These are phyloP conservation scores for Capreolus pygargus DNA, from an alignment of 2,113 vertebrate species.

Conservation along the genomic window DNA sequence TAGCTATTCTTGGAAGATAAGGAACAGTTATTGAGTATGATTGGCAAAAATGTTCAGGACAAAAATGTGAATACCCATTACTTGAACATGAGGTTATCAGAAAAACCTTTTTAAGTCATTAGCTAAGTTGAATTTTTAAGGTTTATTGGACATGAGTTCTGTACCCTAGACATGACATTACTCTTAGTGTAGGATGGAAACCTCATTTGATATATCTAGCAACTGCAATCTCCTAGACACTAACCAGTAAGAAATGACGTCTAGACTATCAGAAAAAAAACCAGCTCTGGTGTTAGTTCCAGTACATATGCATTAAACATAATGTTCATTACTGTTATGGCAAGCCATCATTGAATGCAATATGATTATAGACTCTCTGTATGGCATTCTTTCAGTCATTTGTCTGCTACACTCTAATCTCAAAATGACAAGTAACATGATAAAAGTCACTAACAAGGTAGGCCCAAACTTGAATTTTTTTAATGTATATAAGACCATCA, in stretches of 20 bases:
- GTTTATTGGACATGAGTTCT: background rate
- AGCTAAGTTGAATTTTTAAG: background rate
- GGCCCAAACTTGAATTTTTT: background rate
- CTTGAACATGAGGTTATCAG: background rate
- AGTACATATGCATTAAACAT: rapidly evolving
- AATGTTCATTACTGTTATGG: background rate
- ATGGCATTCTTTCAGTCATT: background rate
- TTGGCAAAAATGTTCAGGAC: background rate
- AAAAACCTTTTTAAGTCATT: background rate
- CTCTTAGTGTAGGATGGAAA: background rate
- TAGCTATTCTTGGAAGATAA: background rate
- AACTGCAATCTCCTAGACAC: background rate
- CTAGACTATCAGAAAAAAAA: background rate
- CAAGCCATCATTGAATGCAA: background rate
- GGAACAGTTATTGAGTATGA: background rate
- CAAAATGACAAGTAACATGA: background rate
- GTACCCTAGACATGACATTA: background rate
- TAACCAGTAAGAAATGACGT: background rate
- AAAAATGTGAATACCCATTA: background rate
- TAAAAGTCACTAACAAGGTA: background rate
- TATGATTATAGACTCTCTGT: background rate
- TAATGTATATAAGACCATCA: background rate
- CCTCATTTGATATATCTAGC: background rate
- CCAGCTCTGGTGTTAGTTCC: background rate
- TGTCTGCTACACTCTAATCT: background rate